phyloP scores from a whole-genome alignment of 1,140 invertebrate species.

The Matsumurasca onukii region DNA sequence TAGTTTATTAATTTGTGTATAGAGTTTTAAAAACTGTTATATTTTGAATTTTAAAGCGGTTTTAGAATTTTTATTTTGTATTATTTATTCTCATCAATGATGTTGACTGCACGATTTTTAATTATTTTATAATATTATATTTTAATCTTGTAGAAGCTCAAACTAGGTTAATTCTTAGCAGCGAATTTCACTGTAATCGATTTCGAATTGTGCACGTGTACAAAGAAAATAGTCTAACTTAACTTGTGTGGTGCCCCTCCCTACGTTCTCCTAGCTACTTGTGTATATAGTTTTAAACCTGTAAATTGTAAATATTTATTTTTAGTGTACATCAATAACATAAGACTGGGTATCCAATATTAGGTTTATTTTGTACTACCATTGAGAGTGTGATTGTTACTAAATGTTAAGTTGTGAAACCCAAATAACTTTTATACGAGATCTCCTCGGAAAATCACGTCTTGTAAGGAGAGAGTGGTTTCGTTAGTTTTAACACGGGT shows the following conservation, averaged over 20 bases:
- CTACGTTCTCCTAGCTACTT: neutral
- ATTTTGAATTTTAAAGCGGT: too few species aligned
- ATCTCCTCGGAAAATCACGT: too few species aligned
- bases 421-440: neutral
- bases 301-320: slow-evolving; percentile 16
- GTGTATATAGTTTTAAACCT: slow-evolving; percentile 12
- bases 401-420: neutral
- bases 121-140: neutral
- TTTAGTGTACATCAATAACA: neutral
- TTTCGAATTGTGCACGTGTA: neutral
- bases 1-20: too few species aligned
- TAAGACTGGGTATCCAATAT: slow-evolving; percentile 16
- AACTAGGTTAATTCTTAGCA: neutral
- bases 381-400: slow-evolving; percentile 2
- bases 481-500: neutral
- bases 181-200: neutral
- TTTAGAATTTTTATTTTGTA: too few species aligned
- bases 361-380: slow-evolving; percentile 24
- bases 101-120: neutral
- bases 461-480: neutral
- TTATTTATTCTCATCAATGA: neutral
- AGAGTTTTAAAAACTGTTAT: too few species aligned
- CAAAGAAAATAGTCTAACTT: neutral
- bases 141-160: neutral
- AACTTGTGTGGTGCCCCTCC: neutral